These are phyloP conservation scores for Odontothrips loti DNA, from an alignment of 2,888 invertebrate species.

Conservation along the genomic window DNA sequence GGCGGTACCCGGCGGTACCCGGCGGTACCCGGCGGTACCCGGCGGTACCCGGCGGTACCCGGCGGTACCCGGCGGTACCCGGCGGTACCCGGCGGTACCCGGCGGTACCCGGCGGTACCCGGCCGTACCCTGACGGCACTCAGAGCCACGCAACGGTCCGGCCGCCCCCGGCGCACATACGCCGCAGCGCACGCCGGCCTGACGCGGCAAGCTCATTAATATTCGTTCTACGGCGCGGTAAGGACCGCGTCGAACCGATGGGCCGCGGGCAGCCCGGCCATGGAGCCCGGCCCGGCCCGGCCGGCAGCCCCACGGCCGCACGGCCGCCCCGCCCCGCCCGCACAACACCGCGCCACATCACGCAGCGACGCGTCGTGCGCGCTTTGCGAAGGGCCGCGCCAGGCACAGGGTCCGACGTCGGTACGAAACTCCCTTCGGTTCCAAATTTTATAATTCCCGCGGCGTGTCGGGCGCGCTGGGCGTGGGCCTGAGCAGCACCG, in stretches of 20 bases:
- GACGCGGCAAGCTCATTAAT: not conserved
- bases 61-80: too few species aligned
- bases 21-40: too few species aligned
- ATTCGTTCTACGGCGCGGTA: constrained; percentile 13
- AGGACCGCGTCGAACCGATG: constrained; percentile 10
- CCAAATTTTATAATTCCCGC: not conserved
- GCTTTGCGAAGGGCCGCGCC: not conserved
- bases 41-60: too few species aligned
- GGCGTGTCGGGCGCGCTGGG: not conserved
- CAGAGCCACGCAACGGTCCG: not conserved
- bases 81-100: too few species aligned
- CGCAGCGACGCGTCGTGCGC: not conserved
- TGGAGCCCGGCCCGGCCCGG: not conserved
- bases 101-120: too few species aligned
- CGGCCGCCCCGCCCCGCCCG: not conserved
- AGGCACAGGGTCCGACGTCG: not conserved
- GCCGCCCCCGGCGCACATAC: not conserved
- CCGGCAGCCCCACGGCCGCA: not conserved
- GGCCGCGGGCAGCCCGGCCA: not conserved
- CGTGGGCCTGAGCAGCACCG: not conserved
- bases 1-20: too few species aligned
- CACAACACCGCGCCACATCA: not conserved
- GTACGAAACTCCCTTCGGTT: too few species aligned
- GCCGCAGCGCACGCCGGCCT: not conserved
- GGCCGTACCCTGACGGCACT: too few species aligned